Percentiles rank a stretch among this genome's conserved stretches.
Evolutionary conservation across 2,113 vertebrate species (phyloP).

Genomic region (Colistium nudipinnis): DNA sequence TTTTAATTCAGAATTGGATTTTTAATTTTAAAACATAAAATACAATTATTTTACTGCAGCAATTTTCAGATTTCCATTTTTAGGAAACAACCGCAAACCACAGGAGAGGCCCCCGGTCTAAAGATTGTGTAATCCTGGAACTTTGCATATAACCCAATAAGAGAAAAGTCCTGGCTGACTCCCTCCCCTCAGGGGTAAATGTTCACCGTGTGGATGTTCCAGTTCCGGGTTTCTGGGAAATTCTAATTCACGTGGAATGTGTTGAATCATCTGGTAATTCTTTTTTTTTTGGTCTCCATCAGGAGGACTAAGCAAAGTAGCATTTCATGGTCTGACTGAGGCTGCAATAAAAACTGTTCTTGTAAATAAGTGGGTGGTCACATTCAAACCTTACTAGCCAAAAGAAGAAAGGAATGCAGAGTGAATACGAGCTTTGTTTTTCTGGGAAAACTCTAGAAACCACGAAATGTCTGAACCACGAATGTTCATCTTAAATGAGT

Average conservation of each 20-base stretch:
- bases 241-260: slow-evolving; percentile 27
- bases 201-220: slow-evolving; percentile 17
- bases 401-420: slow-evolving; percentile 14
- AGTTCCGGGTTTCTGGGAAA: slow-evolving; percentile 30
- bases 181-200: not conserved
- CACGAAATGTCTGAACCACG: not conserved
- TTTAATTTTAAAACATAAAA: too few species aligned
- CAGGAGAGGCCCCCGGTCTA: not conserved
- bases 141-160: not conserved
- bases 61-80: too few species aligned
- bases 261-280: slow-evolving; percentile 11
- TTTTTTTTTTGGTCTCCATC: not conserved
- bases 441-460: not conserved
- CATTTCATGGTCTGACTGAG: not conserved
- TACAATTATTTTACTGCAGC: too few species aligned
- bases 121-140: slow-evolving; percentile 17
- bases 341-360: not conserved
- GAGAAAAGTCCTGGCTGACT: not conserved
- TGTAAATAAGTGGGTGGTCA: not conserved
- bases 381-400: not conserved
- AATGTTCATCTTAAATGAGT: not conserved
- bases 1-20: too few species aligned
- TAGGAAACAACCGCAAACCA: not conserved
- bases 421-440: slow-evolving; percentile 17
- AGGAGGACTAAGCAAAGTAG: too few species aligned